Conservation (phyloP, 2,797 vertebrate genomes). For the Argya squamiceps region DNA sequence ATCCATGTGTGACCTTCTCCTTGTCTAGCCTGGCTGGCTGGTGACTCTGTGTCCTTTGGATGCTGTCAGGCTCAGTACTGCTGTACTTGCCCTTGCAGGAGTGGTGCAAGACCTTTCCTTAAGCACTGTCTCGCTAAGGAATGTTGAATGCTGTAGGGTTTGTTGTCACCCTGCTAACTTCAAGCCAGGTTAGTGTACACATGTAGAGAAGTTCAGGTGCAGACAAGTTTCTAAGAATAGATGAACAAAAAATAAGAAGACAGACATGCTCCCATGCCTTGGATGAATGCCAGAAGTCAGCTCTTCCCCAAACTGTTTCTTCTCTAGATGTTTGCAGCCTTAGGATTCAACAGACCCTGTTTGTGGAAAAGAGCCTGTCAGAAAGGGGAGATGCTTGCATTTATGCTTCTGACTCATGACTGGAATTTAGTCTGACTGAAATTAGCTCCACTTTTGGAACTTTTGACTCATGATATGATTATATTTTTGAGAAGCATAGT, state of each 20-base stretch:
- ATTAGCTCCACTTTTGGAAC: neutral
- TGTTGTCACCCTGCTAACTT: neutral
- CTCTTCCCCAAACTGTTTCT: neutral
- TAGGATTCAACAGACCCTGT: neutral
- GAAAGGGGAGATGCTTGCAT: neutral
- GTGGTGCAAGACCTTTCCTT: neutral
- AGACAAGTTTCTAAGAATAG: neutral
- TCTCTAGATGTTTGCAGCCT: neutral
- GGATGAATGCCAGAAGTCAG: neutral
- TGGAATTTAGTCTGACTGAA: neutral
- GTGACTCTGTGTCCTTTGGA: neutral
- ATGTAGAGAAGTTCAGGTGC: neutral
- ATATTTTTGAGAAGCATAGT: neutral
- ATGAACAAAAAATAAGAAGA: neutral
- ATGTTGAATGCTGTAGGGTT: neutral
- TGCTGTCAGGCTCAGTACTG: neutral
- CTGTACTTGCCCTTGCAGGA: neutral
- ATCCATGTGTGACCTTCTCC: neutral
- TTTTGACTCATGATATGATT: neutral
- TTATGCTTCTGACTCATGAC: neutral
- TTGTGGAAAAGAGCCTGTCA: neutral
- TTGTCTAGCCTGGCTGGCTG: neutral
- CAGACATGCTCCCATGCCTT: accelerated
- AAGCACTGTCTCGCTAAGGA: neutral
- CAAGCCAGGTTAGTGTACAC: neutral